phyloP scores from a whole-genome alignment of 2,113 vertebrate species.

The Elephas maximus region DNA sequence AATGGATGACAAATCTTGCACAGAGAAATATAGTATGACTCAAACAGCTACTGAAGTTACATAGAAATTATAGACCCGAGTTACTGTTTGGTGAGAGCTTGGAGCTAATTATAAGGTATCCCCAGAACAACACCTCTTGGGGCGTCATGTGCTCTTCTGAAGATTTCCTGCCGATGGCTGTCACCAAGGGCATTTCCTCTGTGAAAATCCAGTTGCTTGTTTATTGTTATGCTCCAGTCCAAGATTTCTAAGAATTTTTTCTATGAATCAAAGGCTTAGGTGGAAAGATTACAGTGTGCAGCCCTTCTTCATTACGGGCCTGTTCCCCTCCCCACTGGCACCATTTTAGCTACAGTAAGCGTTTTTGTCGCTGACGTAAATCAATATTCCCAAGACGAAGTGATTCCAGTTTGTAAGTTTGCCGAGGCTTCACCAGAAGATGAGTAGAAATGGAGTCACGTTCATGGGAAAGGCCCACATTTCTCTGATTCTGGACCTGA shows the following conservation, averaged over 20 bases:
- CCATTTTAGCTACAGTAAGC: neutral
- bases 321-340: neutral
- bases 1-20: constrained; percentile 18
- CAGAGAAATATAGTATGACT: constrained; percentile 32
- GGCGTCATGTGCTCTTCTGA: neutral
- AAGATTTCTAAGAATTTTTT: constrained; percentile 68
- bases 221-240: neutral
- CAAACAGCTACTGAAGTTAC: constrained; percentile 42
- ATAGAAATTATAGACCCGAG: constrained; percentile 64
- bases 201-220: constrained; percentile 34
- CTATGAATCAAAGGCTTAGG: constrained; percentile 51
- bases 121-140: constrained; percentile 58
- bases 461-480: neutral
- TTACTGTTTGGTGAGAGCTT: constrained; percentile 32
- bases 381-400: neutral
- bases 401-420: neutral
- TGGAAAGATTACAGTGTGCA: neutral
- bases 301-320: neutral
- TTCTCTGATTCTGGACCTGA: neutral
- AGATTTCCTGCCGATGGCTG: neutral
- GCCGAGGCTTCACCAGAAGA: neutral
- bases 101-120: constrained; percentile 69
- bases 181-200: constrained; percentile 25
- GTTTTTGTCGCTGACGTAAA: neutral
- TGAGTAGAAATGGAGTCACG: neutral